Percentiles rank a stretch among this genome's conserved stretches.
These are phyloP conservation scores for Acrobasis consociella DNA, from an alignment of 2,888 invertebrate genomes.

Conservation along the genomic window DNA sequence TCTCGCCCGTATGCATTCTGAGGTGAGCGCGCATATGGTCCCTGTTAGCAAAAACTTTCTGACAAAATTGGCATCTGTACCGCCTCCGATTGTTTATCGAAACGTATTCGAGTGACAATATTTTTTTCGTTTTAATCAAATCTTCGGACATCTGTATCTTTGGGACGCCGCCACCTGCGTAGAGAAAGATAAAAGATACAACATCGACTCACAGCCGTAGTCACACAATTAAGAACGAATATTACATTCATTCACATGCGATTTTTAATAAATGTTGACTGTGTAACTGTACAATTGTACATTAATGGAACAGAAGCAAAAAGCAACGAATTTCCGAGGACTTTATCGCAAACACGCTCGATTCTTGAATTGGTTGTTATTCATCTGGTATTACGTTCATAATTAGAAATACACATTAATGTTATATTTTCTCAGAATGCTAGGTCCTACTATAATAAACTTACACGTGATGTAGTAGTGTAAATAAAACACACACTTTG, in stretches of 20 bases:
- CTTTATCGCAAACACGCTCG: constrained; percentile 11
- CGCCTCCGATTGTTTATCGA: neutral
- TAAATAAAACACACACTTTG: too few relatives aligned
- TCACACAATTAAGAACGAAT: neutral
- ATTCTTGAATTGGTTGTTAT: too few relatives aligned
- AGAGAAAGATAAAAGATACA: constrained; percentile 1
- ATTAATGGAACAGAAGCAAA: neutral
- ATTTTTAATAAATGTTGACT: neutral
- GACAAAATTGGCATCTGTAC: constrained; percentile 3
- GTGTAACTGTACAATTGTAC: neutral
- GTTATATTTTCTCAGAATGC: too few relatives aligned
- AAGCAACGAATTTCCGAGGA: constrained; percentile 2
- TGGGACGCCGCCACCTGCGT: constrained; percentile 2
- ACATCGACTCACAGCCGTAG: neutral
- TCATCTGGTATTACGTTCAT: too few relatives aligned
- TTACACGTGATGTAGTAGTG: too few relatives aligned
- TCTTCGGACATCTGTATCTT: neutral
- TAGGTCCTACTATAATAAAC: too few relatives aligned
- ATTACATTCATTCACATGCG: neutral
- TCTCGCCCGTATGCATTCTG: constrained; percentile 5
- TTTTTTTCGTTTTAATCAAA: neutral
- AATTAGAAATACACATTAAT: too few relatives aligned
- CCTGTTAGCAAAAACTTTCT: neutral
- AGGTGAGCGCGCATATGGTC: constrained; percentile 2
- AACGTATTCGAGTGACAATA: neutral